Evolutionary conservation across 2,888 invertebrate genomes (phyloP).

Genomic region (Chydorus sphaericus): DNA sequence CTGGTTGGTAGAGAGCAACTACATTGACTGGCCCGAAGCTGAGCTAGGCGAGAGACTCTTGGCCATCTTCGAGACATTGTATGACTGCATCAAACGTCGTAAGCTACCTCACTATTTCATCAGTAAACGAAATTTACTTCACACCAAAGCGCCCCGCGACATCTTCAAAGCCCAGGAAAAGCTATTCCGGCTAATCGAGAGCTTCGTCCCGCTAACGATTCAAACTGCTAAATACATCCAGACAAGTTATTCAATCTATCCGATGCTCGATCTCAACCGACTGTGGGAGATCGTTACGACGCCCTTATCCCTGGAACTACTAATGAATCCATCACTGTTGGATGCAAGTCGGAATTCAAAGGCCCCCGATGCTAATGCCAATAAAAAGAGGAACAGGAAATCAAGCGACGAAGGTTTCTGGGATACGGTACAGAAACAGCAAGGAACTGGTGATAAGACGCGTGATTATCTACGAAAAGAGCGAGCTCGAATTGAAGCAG

Average conservation of each 20-base stretch:
- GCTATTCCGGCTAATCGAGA: slow-evolving; percentile 49
- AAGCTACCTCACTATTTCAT: slow-evolving; percentile 58
- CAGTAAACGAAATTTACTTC: slow-evolving; percentile 52
- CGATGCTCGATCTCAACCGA: slow-evolving; percentile 9
- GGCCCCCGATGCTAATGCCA: not conserved
- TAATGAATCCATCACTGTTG: slow-evolving; percentile 6
- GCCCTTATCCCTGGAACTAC: not conserved
- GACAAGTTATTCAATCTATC: not conserved
- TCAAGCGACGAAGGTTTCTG: slow-evolving; percentile 16
- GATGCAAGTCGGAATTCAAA: not conserved
- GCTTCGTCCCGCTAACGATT: slow-evolving; percentile 36
- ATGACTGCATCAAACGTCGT: slow-evolving; percentile 42
- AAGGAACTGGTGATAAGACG: slow-evolving; percentile 8
- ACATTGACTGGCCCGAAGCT: slow-evolving; percentile 55
- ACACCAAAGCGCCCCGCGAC: slow-evolving; percentile 47
- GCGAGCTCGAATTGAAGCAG: slow-evolving; percentile 5
- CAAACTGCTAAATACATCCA: slow-evolving; percentile 9
- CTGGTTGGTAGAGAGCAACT: slow-evolving; percentile 60
- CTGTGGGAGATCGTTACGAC: slow-evolving; percentile 14
- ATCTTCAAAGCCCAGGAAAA: slow-evolving; percentile 47
- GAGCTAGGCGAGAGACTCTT: slow-evolving; percentile 50
- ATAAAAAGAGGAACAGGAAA: slow-evolving; percentile 14
- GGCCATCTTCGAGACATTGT: slow-evolving; percentile 45
- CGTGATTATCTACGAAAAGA: slow-evolving; percentile 13
- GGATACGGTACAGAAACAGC: slow-evolving; percentile 1